Conservation (phyloP, 2,797 vertebrate species). For the Sebastiscus albofasciatus region DNA sequence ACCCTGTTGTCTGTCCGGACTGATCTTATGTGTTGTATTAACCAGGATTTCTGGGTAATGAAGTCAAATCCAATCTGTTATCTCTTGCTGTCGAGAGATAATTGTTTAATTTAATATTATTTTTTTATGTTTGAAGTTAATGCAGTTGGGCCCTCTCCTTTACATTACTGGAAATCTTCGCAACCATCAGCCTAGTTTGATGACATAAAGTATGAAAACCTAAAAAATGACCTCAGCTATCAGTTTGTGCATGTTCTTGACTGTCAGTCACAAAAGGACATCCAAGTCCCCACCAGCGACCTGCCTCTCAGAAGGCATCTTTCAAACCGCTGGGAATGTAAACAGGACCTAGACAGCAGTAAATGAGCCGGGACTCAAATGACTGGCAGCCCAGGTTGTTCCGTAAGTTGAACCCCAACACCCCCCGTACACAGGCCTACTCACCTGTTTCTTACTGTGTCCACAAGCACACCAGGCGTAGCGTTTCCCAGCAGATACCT, state of each 20-base stretch:
- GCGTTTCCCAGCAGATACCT: slow-evolving; percentile 82
- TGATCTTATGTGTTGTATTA: background rate
- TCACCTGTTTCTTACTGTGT: slow-evolving; percentile 88
- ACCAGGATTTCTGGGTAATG: background rate
- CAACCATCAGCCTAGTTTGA: background rate
- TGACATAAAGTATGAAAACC: background rate
- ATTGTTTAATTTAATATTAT: background rate
- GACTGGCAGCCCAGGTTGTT: background rate
- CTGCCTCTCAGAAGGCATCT: background rate
- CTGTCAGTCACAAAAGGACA: background rate
- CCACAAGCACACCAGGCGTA: slow-evolving; percentile 91
- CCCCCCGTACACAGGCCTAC: background rate
- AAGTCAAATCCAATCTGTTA: background rate
- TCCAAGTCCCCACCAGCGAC: background rate
- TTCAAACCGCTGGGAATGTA: background rate
- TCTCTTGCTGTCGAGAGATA: background rate
- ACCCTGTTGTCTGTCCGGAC: background rate
- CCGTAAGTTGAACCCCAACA: background rate
- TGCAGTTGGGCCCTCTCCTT: background rate
- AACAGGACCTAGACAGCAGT: background rate
- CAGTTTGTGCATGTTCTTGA: no score
- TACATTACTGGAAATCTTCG: background rate
- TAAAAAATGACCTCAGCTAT: background rate
- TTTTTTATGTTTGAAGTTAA: background rate
- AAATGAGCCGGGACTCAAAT: background rate